Base-by-base conservation (phyloP, 2,113 vertebrate genomes). In the Tympanuchus pallidicinctus region DNA sequence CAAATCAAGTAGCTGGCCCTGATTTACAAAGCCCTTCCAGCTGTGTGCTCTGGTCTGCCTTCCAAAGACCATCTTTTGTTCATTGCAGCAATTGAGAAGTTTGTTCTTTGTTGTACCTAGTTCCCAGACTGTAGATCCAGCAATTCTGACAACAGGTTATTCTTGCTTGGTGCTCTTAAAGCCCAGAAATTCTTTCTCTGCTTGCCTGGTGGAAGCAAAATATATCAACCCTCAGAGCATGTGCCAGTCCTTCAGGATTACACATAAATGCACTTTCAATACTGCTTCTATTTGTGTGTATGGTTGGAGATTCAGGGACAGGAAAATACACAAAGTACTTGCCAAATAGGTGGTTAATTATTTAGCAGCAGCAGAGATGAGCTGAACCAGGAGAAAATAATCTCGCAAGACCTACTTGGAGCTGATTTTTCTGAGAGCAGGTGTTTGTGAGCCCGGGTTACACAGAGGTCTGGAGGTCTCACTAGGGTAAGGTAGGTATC, bases 301-400 rank as follows among this genome's bases (percentile, higher is more conserved):
- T 78, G 20, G 30, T 65, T 88, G 54, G 82, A 88, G 42, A 64
- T 43, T 32, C 78, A 73, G 42, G 38, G 50, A 66, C 45, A 48
- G 1, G 2, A 63, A 69, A 92, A 70, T 8, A 63, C 65, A n/a
- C 13, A 57, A 91, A 92, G 34, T 48, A 59, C 65, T 90, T 81
- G 47, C 57, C 75, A 89, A 92, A 65, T 61, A 95, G 86, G 27
- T 69, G 36, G n/a, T 94, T 78, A 88, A 95, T 91, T 92, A 94
- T 92, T 93, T 78, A 95, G 69, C 34, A 93, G 66, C 40, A 75
- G 52, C 48, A 84, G 63, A 89, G 30, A 74, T 82, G 59, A 84
- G 38, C 43, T 83, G 69, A 87, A 93, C 1, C 0, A 47, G 25
- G 72, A 72, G 63, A 72, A 64, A 54, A 0, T 69, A 40, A 81